Percentiles rank a stretch among this genome's conserved stretches.
phyloP scores from a whole-genome alignment of 2,113 vertebrate genomes.

The Corydoras maculifer region DNA sequence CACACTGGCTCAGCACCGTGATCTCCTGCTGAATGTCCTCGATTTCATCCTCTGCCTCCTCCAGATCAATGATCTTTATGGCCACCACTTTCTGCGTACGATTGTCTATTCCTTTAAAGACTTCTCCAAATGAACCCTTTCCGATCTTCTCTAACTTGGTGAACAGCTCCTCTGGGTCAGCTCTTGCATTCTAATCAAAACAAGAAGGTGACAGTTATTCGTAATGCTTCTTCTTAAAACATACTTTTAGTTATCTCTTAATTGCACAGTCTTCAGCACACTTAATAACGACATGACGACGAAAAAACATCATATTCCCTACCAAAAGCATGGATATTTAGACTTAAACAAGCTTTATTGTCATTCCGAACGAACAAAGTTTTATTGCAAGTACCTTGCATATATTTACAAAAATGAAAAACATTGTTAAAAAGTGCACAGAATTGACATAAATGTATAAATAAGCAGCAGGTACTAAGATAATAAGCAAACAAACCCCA shows the following conservation, averaged over 20 bases:
- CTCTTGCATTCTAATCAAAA: conserved; percentile 74
- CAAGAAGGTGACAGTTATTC: conserved; percentile 26
- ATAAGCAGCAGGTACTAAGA: no score
- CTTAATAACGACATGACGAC: no score
- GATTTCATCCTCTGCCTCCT: conserved; percentile 97
- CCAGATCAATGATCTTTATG: conserved; percentile 98
- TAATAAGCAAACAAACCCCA: no score
- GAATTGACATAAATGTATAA: no score
- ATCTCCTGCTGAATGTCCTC: conserved; percentile 99
- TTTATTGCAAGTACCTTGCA: no score
- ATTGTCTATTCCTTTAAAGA: conserved; percentile 98
- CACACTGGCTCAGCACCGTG: conserved; percentile 96
- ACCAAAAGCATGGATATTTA: no score
- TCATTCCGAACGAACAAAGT: no score
- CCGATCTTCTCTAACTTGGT: conserved; percentile 96
- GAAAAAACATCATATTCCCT: no score
- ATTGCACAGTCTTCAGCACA: background rate
- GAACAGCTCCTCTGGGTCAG: conserved; percentile 89
- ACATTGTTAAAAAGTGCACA: no score
- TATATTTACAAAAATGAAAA: no score
- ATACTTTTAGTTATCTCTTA: background rate
- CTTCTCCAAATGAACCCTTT: conserved; percentile 96
- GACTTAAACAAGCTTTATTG: no score
- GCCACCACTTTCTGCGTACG: conserved; percentile 94
- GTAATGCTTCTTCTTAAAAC: no score